Evolutionary conservation across 2,888 invertebrate species (phyloP), one percentile per base, ranked within the genome.

Genomic region (Leptopilina drosophilae): DNA sequence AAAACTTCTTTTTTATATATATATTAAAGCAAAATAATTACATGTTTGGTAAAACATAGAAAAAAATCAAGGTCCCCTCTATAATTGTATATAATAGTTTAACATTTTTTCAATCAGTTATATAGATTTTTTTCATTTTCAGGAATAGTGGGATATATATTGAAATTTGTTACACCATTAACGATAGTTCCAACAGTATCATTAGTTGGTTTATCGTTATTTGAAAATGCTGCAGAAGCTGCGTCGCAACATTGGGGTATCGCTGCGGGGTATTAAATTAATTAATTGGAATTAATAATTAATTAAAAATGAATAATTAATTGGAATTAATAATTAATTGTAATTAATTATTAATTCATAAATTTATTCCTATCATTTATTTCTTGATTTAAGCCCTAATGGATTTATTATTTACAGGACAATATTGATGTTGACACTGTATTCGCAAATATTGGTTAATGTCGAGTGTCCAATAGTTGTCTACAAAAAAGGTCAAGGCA

Each of bases 161-260:
- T 97, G 2, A 94, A 94, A 73, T 96, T 94, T 88, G 95, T 97
- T 77, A 97, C 97, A 0, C 97, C 97, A 0, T 91, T 97, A 80
- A 96, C 97, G 0, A 96, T 97, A 77, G 96, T 95, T 0, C 97
- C 97, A 0, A 97, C 97, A 0, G 96, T 97, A 9, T 94, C 96
- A 0, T 92, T 97, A 77, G 96, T 97, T 80, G 97, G 97, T 0
- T 92, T 98, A 14, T 96, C 97, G 0, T 92, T 97, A 64, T 97
- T 97, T 89, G 95, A 95, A 88, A 96, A 96, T 89, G 97, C 97
- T 0, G 95, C 96, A 0, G 93, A 93, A 0, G 96, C 96, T n/a
- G 96, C 97, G 0, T 94, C 96, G 0, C 94, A 95, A 87, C 96
- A 97, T 85, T 97, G 97, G 97, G 96, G 96, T 14, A 95, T 97